These are phyloP conservation scores for Prolemur simus DNA, from an alignment of 2,113 vertebrate genomes.

Conservation along the genomic window DNA sequence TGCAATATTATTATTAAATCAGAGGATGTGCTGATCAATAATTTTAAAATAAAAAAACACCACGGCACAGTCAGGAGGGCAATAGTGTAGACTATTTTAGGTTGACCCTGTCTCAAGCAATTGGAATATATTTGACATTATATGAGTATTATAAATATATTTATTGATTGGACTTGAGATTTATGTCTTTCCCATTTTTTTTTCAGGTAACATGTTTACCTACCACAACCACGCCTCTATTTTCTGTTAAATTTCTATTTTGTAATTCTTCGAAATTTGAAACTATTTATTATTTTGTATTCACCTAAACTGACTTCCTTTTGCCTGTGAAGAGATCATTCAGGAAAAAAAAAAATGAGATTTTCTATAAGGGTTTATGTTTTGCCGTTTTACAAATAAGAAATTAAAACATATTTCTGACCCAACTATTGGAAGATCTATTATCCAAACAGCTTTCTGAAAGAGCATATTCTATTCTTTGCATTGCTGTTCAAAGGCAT, in stretches of 20 bases:
- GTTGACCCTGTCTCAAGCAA: background rate
- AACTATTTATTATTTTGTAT: background rate
- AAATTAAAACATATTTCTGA: background rate
- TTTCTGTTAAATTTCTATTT: background rate
- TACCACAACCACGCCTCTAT: background rate
- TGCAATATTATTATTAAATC: background rate
- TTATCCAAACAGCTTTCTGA: background rate
- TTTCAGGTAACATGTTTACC: background rate
- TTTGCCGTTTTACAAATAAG: constrained; percentile 11
- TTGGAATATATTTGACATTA: background rate
- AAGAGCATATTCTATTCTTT: background rate
- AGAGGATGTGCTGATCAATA: background rate
- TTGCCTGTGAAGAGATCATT: background rate
- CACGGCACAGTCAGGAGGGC: background rate
- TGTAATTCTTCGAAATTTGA: background rate
- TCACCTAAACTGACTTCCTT: background rate
- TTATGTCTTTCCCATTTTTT: background rate
- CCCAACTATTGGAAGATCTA: background rate
- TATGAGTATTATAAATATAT: background rate
- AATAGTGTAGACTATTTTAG: background rate
- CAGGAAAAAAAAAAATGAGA: background rate
- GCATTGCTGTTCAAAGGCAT: background rate
- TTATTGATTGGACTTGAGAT: constrained; percentile 8
- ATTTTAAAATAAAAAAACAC: background rate
- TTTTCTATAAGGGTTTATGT: background rate